Evolutionary conservation across 2,888 invertebrate species (phyloP), one percentile per base, ranked within the genome.

Genomic region (Hypselothyrea guttata): DNA sequence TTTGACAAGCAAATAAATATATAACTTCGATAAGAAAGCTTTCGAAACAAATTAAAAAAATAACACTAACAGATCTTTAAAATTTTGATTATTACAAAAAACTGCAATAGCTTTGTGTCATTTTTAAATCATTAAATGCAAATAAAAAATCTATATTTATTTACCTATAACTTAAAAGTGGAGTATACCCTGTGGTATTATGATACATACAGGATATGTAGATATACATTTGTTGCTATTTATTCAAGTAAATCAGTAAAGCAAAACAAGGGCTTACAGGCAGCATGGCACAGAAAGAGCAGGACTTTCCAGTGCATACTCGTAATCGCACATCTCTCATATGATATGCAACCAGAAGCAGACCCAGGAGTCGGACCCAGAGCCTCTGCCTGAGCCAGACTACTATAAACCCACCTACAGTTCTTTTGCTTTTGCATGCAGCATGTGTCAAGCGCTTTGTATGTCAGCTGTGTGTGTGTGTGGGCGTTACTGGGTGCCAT

Each of bases 381-480:
- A 34, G 27, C 53, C 41, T 31, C 38, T 34, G 13, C 34, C 9
- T 15, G 42, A 34, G 27, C 53, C 41, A 27, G 46, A 41, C 44
- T 45, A 57, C 22, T 57, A 63, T 56, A 60, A 74, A 63, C 67
- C 75, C 71, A 74, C 75, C 58, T 58, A 22, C 22, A 22, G 22
- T 22, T 22, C 22, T 22, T 22, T 22, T 22, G 3, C 74, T 76
- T 73, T 69, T 61, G 58, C 60, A 69, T 61, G 56, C 70, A 48
- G 51, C 54, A 70, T 75, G 75, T 75, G 71, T 77, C 78, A 75
- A 75, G 71, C 71, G 74, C 56, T 73, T 76, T 59, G 60, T 74
- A 60, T 75, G 63, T 64, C 67, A 67, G 60, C 53, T 67, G 62
- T 51, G 33, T 51, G 34, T 44, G 41, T 37, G 47, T 48, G 35